Base-by-base conservation (phyloP, 1,140 invertebrate species). In the Lasaia peninsularis region DNA sequence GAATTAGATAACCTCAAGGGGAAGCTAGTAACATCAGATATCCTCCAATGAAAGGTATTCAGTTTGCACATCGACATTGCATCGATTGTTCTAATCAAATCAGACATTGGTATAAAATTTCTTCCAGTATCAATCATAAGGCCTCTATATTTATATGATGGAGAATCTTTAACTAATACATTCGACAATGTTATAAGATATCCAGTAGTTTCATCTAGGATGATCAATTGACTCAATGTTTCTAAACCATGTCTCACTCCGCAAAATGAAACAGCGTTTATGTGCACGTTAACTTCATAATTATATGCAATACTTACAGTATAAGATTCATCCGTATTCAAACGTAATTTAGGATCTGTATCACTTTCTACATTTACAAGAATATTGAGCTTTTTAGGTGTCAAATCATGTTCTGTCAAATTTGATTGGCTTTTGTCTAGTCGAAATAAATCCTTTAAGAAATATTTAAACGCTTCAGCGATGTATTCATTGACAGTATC, bases 41-140 rank as follows among this genome's bases (percentile, higher is more conserved):
- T 91, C 67, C 96, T 94, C 95, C 95, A 96, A 78, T 96, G 95
- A 37, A 97, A 92, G 2, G 94, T 93, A 84, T 97, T 97, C 20
- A 97, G 85, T 87, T 97, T 96, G 44, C 91, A 92, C 48, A 92
- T 90, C 0, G 93, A 92, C 92, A 97, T 95, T 1, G 90, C 94
- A 52, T 94, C 92, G 12, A 96, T 83, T 0, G 94, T 94, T 54
- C 92, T 88, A 68, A 93, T 91, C 10, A 97, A 91, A 60, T 92
- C 88, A 8, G 88, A 70, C 5, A 95, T 69, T 0, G 93, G 91
- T 59, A 96, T 91, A 70, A 92, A 96, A 83, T 95, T 94, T 37
- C 95, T 87, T 0, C 92, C 92, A 0, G 95, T 95, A 71, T 96
- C 95, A 20, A 96, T 71, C 89, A 95, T 92, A 4, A 96, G 74